Evolutionary conservation across 2,113 vertebrate species (phyloP).

Genomic region (Ariopsis seemanni): DNA sequence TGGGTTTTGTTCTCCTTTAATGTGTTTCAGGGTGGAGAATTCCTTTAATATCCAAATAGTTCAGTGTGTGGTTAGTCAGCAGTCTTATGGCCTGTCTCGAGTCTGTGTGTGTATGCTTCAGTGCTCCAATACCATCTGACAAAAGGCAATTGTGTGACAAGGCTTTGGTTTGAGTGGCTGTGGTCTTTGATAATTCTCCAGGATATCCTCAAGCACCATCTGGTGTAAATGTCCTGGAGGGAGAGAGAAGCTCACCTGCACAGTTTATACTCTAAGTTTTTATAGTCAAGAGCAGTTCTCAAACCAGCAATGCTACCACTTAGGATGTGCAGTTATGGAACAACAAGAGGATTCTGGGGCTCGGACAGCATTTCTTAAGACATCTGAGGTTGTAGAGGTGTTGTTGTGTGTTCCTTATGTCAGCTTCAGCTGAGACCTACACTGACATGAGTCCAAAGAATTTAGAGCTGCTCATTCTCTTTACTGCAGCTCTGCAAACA

Average conservation of each 20-base stretch:
- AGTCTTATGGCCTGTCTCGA: background rate
- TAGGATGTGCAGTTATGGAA: background rate
- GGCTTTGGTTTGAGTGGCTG: background rate
- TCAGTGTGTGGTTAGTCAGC: background rate
- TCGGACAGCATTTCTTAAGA: background rate
- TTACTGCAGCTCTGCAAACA: background rate
- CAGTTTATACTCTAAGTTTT: background rate
- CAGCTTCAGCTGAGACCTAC: background rate
- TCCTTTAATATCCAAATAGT: background rate
- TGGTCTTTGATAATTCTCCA: background rate
- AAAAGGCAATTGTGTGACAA: background rate
- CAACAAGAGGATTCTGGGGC: background rate
- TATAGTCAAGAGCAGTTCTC: background rate
- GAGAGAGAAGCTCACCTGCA: background rate
- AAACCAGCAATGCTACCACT: background rate
- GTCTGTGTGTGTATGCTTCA: background rate
- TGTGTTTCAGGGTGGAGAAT: too few species aligned
- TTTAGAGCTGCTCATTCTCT: background rate
- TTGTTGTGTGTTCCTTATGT: background rate
- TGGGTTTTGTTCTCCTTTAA: too few species aligned
- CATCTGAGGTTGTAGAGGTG: background rate
- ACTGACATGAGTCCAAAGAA: background rate
- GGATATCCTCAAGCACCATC: constrained; percentile 6
- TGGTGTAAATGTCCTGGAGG: background rate
- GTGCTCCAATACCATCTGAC: background rate